Evolutionary conservation across 1,140 invertebrate species (phyloP).

Genomic region (Anagrus nilaparvatae): DNA sequence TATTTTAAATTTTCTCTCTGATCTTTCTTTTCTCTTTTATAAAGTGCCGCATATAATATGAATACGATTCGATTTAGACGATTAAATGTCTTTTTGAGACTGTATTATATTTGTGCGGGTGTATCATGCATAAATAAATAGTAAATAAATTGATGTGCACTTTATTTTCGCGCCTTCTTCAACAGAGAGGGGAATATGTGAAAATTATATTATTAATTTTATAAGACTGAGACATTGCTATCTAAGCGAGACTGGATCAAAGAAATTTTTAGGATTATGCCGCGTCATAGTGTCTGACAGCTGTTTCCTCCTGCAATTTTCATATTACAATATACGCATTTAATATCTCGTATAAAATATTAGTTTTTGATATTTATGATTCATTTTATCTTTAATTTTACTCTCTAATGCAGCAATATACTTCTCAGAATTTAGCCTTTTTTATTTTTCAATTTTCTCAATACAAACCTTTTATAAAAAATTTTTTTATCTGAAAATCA

Average conservation of each 20-base stretch:
- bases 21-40: too few relatives aligned
- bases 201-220: too few relatives aligned
- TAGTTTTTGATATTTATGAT: too few relatives aligned
- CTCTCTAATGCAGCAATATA: too few relatives aligned
- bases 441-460: too few relatives aligned
- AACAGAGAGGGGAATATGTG: not conserved
- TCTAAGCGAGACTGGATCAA: conserved; percentile 12
- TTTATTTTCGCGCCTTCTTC: conserved; percentile 21
- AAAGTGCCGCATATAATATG: conserved; percentile 14
- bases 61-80: conserved; percentile 35
- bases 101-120: conserved; percentile 21
- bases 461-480: too few relatives aligned
- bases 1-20: not conserved
- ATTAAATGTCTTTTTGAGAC: conserved; percentile 33
- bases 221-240: conserved; percentile 13
- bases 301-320: conserved; percentile 9
- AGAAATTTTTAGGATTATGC: conserved; percentile 11
- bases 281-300: conserved; percentile 2
- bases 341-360: too few relatives aligned
- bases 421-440: too few relatives aligned
- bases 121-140: conserved; percentile 19
- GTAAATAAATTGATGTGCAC: conserved; percentile 30
- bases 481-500: too few relatives aligned
- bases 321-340: too few relatives aligned
- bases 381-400: too few relatives aligned